Base-by-base conservation (phyloP, 2,888 invertebrate species). In the Chouioia cunea region DNA sequence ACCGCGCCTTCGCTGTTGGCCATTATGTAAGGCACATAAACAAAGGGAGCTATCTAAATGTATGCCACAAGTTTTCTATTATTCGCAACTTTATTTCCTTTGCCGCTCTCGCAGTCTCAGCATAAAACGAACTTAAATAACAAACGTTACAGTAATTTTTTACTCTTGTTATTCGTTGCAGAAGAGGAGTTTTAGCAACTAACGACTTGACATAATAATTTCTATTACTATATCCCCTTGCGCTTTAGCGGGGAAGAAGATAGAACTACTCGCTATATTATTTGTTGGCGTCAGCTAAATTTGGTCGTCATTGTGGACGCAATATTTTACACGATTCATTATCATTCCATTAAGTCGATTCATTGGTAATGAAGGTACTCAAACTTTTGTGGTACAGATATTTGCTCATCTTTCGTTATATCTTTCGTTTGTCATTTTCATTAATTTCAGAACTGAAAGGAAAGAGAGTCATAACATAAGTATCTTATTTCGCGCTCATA, bases 291-390 rank as follows among this genome's bases (percentile, higher is more conserved):
- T 36, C 12, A 10, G 36, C 6, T 36, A 6, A 52, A 44, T 18
- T 50, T 62, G 50, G 50, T n/a, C n/a, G 16, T 4, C 22, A 50
- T 8, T 10, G 36, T 6, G 6, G 36, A 12, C 36, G 36, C 36
- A 12, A 4, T 36, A 50, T 64, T 63, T 82, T 81, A 82, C 81
- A 79, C 78, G 80, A 82, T 81, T 36, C 81, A 83, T 83, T 82
- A 82, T 81, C 81, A 82, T 83, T 82, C 80, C 74, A 75, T 76
- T 27, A 58, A 63, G 71, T 44, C 74, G 74, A 71, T 68, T 66
- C 70, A 66, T 66, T 70, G 70, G 69, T n/a, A n/a, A n/a, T n/a
- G n/a, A n/a, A n/a, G n/a, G n/a, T n/a, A n/a, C n/a, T n/a, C n/a
- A n/a, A n/a, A n/a, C n/a, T n/a, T n/a, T n/a, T n/a, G n/a, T n/a